These are phyloP conservation scores for Leistus spinibarbis DNA, from an alignment of 2,888 invertebrate species.

Conservation along the genomic window DNA sequence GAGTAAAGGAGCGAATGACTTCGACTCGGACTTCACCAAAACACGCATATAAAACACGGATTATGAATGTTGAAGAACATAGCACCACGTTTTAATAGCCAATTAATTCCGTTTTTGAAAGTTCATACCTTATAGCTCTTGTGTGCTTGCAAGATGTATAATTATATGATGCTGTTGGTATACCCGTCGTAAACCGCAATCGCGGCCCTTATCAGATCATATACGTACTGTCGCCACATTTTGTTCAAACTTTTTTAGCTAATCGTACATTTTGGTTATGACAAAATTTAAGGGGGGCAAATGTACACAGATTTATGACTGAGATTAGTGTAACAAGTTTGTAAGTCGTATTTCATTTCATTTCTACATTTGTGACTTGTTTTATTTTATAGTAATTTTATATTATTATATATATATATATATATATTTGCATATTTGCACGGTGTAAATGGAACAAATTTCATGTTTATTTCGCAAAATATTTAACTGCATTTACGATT, in stretches of 20 bases:
- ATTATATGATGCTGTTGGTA: not conserved
- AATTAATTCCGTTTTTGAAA: conserved; percentile 44
- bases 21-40: conserved; percentile 31
- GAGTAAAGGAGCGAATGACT: too few species aligned
- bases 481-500: not conserved
- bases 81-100: conserved; percentile 43
- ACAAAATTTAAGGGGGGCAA: not conserved
- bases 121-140: conserved; percentile 16
- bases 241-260: not conserved
- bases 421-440: too few species aligned
- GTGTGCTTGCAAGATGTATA: not conserved
- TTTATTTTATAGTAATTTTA: not conserved
- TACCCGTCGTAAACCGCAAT: not conserved
- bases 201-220: conserved; percentile 3
- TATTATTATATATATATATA: too few species aligned
- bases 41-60: conserved; percentile 45
- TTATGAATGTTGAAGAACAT: conserved; percentile 44
- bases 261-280: not conserved
- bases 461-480: not conserved
- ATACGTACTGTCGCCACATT: not conserved
- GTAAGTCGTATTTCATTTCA: not conserved
- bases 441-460: not conserved
- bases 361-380: not conserved
- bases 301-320: not conserved
- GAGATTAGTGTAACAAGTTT: not conserved